Conservation (phyloP, 2,888 invertebrate species). For the Cerastis leucographa region DNA sequence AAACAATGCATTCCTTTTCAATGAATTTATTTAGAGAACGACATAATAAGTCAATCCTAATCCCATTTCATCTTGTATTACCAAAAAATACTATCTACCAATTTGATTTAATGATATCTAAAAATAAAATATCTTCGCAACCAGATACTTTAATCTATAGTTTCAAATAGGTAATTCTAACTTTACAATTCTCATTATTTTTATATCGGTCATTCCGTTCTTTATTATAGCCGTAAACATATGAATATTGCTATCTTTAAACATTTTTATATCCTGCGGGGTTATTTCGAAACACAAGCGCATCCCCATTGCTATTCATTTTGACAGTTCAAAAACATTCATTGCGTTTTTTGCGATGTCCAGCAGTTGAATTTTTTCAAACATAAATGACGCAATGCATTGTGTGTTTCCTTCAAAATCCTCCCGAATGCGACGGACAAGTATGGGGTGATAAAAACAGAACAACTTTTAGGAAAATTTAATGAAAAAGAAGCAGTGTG, state of each 20-base stretch:
- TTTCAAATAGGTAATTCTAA: slow-evolving; percentile 25
- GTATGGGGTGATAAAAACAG: neutral
- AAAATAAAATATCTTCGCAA: slow-evolving; percentile 9
- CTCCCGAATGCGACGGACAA: neutral
- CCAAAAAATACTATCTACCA: slow-evolving; percentile 6
- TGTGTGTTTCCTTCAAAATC: neutral
- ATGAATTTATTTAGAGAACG: neutral
- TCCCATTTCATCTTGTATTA: neutral
- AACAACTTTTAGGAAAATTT: neutral
- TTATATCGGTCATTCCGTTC: slow-evolving; percentile 25
- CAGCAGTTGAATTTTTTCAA: neutral
- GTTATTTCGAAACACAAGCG: neutral
- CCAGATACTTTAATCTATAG: slow-evolving; percentile 15
- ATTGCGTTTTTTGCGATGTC: neutral
- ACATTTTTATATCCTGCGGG: slow-evolving; percentile 39
- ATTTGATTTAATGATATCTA: slow-evolving; percentile 14
- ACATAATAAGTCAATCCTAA: neutral
- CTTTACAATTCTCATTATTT: slow-evolving; percentile 44
- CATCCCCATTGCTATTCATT: neutral
- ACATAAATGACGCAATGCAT: neutral
- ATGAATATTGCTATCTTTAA: slow-evolving; percentile 49
- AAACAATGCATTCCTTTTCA: neutral
- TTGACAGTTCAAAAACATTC: neutral
- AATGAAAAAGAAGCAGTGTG: neutral
- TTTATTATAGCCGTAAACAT: slow-evolving; percentile 61